phyloP scores from a whole-genome alignment of 2,888 invertebrate genomes.

The Pseudococcus viburni region DNA sequence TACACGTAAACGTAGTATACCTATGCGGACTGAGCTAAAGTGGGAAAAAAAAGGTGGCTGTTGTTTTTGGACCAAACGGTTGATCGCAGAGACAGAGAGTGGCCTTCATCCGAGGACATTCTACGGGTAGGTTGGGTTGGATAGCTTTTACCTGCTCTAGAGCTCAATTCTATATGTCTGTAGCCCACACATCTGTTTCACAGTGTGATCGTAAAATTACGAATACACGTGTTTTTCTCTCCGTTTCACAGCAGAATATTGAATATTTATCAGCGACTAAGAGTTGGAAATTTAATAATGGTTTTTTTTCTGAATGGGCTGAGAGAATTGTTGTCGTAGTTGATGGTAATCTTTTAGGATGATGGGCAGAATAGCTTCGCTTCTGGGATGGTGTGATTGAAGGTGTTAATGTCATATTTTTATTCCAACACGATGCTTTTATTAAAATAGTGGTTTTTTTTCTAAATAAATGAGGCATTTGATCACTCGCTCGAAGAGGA shows the following conservation, averaged over 20 bases:
- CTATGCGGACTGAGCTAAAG: background rate
- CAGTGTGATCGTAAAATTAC: conserved; percentile 58
- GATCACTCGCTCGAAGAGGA: background rate
- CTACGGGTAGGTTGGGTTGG: conserved; percentile 53
- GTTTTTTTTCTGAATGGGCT: background rate
- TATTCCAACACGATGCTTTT: background rate
- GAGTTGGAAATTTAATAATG: background rate
- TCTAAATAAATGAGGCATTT: background rate
- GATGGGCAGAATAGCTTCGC: background rate
- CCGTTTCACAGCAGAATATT: background rate
- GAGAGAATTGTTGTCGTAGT: background rate
- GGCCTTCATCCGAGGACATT: conserved; percentile 55
- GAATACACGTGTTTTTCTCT: background rate
- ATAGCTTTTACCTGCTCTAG: conserved; percentile 61
- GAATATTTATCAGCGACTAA: background rate
- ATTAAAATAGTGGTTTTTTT: background rate
- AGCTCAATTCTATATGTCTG: conserved; percentile 54
- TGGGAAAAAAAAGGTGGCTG: conserved; percentile 54
- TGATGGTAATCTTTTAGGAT: background rate
- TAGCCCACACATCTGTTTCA: conserved; percentile 59
- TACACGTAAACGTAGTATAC: background rate
- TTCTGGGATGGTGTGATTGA: background rate
- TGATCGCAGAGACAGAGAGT: conserved; percentile 49
- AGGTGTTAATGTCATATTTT: conserved; percentile 27
- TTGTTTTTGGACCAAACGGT: conserved; percentile 53